Evolutionary conservation across 1,140 invertebrate species (phyloP), one percentile per base, ranked within the genome.

Genomic region (Andrena cerasifolii): DNA sequence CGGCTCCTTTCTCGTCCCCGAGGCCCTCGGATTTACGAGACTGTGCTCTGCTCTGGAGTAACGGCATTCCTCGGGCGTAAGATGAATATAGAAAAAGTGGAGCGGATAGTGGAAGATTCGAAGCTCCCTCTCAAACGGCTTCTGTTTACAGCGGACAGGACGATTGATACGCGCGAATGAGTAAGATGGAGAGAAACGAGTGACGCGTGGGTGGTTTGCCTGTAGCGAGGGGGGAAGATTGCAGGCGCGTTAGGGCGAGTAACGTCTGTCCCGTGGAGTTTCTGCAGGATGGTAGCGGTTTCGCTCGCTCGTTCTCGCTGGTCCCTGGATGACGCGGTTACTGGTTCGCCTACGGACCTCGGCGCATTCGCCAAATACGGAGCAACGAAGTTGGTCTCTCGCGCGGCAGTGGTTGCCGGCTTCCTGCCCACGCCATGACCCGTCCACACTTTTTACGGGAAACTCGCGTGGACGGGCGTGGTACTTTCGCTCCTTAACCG

Each of bases 291-390:
- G 3, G 24, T 18, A 10, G 26, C 40, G 14, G 18, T 5, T 33
- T 18, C 14, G 36, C 6, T 56, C 21, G 31, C 33, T 3, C 18
- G 21, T 8, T 24, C 14, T n/a, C 2, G 36, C 51, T 10, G 21
- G 26, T 31, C 28, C 59, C 18, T 51, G 74, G 78, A 85, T 87
- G 83, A 82, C 85, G 77, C 76, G 74, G 33, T 43, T 86, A 75
- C 87, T 71, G 82, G 87, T 89, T 83, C 89, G 89, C 89, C 89
- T 83, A 90, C 90, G 45, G 80, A 78, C 74, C 66, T 82, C 82
- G 58, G 66, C 75, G 80, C 83, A 78, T 88, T 91, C 84, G 66
- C 90, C 90, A 90, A 89, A 91, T 91, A 90, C 85, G 89, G 90
- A 67, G 76, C 73, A 85, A 28, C 76, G 63, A 78, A 78, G 84